Evolutionary conservation across 2,888 invertebrate genomes (phyloP).

Genomic region (Aproaerema taeniolella): DNA sequence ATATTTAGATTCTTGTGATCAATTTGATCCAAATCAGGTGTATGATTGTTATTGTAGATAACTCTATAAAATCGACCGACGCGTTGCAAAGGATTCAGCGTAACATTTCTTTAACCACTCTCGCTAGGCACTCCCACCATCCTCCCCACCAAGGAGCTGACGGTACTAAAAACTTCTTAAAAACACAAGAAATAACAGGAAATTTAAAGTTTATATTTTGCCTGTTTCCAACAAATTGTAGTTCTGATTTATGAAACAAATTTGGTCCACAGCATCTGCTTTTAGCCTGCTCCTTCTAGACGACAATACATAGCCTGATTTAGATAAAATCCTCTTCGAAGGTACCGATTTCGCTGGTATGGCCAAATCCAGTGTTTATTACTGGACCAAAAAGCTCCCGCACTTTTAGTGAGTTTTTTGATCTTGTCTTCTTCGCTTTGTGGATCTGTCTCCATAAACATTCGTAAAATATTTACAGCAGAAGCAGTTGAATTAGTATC

Average conservation of each 20-base stretch:
- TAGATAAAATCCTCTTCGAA: slow-evolving; percentile 18
- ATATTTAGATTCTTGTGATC: too few relatives aligned
- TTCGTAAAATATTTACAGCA: slow-evolving; percentile 6
- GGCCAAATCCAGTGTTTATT: slow-evolving; percentile 12
- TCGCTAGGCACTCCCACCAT: too few relatives aligned
- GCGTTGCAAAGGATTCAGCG: too few relatives aligned
- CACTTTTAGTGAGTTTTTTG: slow-evolving; percentile 10
- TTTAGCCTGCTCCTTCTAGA: slow-evolving; percentile 10
- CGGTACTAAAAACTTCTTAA: too few relatives aligned
- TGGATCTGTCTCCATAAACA: slow-evolving; percentile 1
- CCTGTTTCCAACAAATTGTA: not conserved
- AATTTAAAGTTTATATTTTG: not conserved
- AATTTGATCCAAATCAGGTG: too few relatives aligned
- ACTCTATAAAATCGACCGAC: too few relatives aligned
- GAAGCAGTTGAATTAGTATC: slow-evolving; percentile 15
- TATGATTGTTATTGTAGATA: too few relatives aligned
- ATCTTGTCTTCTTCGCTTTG: not conserved
- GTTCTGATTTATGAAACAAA: slow-evolving; percentile 12
- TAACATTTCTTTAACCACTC: too few relatives aligned
- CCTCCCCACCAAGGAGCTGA: too few relatives aligned
- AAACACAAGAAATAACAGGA: not conserved
- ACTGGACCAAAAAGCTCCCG: slow-evolving; percentile 10
- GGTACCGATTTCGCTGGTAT: slow-evolving; percentile 19
- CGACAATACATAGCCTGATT: slow-evolving; percentile 14
- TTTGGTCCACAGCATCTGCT: slow-evolving; percentile 13